Evolutionary conservation across 2,888 invertebrate genomes (phyloP).

Genomic region (Fragum whitleyi): DNA sequence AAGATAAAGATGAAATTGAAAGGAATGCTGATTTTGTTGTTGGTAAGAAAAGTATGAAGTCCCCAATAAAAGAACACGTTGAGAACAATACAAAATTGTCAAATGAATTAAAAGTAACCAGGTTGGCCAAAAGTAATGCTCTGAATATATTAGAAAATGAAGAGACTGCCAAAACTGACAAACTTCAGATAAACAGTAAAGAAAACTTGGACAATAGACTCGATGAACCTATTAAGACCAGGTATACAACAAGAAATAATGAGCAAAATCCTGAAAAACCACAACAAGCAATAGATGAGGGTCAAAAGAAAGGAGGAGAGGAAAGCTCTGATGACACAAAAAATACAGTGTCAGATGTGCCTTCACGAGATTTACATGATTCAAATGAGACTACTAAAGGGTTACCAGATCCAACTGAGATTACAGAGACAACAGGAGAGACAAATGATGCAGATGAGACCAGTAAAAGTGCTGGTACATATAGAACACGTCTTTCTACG

Average conservation of each 20-base stretch:
- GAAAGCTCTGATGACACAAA: not conserved
- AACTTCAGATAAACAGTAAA: not conserved
- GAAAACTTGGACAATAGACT: too few relatives aligned
- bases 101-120: too few relatives aligned
- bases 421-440: too few relatives aligned
- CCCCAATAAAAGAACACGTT: too few relatives aligned
- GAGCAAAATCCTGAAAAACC: not conserved
- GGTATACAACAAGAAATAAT: not conserved
- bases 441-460: not conserved
- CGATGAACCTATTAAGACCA: not conserved
- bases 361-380: too few relatives aligned
- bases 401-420: too few relatives aligned
- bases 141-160: not conserved
- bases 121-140: too few relatives aligned
- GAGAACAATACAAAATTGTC: too few relatives aligned
- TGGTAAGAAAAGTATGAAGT: too few relatives aligned
- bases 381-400: too few relatives aligned
- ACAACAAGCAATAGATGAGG: not conserved
- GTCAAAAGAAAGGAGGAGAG: not conserved
- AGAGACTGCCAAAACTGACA: not conserved
- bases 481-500: slow-evolving; percentile 59
- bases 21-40: too few relatives aligned
- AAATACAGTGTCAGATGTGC: not conserved
- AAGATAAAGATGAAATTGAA: not conserved
- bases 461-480: not conserved